phyloP scores from a whole-genome alignment of 2,113 vertebrate species.

The Chaenocephalus aceratus region DNA sequence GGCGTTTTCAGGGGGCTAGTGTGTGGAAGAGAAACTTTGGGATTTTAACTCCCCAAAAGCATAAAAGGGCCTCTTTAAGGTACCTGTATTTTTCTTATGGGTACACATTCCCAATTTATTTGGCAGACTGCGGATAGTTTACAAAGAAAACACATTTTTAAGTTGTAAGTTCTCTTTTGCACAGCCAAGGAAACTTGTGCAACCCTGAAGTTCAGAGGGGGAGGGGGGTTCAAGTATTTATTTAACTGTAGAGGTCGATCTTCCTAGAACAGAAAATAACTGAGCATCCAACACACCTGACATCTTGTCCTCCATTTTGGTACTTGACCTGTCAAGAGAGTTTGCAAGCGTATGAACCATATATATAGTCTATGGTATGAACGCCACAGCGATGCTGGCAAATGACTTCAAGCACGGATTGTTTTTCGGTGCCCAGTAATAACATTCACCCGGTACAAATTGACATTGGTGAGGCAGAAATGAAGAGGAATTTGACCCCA shows the following conservation, averaged over 20 bases:
- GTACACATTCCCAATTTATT: neutral
- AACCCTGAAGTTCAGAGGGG: conserved; percentile 14
- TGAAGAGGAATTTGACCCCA: conserved; percentile 59
- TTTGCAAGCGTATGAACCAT: neutral
- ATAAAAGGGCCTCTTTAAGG: too few species aligned
- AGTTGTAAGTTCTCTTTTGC: neutral
- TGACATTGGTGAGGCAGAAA: conserved; percentile 54
- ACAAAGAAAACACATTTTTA: neutral
- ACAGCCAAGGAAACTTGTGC: neutral
- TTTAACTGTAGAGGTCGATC: conserved; percentile 4
- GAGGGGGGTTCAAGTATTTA: neutral
- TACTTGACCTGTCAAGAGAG: conserved; percentile 17
- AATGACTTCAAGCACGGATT: conserved; percentile 60
- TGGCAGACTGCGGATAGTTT: neutral
- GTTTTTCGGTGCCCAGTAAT: conserved; percentile 51
- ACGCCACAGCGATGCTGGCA: conserved; percentile 17
- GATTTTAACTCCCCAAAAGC: too few species aligned
- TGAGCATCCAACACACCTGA: conserved; percentile 48
- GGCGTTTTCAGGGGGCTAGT: too few species aligned
- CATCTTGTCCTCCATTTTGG: conserved; percentile 9
- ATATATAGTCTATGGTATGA: too few species aligned
- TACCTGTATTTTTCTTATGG: too few species aligned
- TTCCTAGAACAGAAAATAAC: conserved; percentile 19
- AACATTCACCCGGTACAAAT: conserved; percentile 65
- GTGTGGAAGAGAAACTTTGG: too few species aligned